phyloP scores from a whole-genome alignment of 2,113 vertebrate species.

The Phalacrocorax pelagicus region DNA sequence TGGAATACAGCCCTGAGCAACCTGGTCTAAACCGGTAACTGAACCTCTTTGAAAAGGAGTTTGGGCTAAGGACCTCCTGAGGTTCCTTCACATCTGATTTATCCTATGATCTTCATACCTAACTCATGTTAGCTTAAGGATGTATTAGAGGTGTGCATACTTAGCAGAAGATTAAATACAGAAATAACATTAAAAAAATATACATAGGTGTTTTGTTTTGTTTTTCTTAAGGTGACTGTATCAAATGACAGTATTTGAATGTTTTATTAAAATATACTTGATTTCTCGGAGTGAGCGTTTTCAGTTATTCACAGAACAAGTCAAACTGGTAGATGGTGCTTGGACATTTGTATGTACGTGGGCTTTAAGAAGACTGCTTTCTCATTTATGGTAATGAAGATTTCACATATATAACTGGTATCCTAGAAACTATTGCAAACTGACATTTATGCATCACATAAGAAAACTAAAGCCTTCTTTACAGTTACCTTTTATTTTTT shows the following conservation, averaged over 20 bases:
- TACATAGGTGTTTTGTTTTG: accelerated
- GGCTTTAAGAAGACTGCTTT: not conserved
- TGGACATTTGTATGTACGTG: not conserved
- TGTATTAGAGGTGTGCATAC: not conserved
- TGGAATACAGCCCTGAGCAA: not conserved
- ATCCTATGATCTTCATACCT: not conserved
- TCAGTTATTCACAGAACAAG: not conserved
- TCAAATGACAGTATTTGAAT: not conserved
- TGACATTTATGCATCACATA: not conserved
- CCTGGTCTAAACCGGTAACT: not conserved
- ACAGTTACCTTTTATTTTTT: not conserved
- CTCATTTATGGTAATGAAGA: not conserved
- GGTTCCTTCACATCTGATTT: not conserved
- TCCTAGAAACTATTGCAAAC: slow-evolving; percentile 25
- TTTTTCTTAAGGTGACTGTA: not conserved
- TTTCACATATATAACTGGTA: not conserved
- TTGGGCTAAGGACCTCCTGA: not conserved
- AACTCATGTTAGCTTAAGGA: not conserved
- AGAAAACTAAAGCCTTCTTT: not conserved
- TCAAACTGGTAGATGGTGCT: not conserved
- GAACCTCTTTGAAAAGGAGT: not conserved
- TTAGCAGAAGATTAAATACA: not conserved
- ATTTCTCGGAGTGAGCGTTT: not conserved
- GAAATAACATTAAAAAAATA: not conserved
- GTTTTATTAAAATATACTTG: not conserved